These are phyloP conservation scores for Sphaerophoria taeniata DNA, from an alignment of 2,888 invertebrate genomes.

Conservation along the genomic window DNA sequence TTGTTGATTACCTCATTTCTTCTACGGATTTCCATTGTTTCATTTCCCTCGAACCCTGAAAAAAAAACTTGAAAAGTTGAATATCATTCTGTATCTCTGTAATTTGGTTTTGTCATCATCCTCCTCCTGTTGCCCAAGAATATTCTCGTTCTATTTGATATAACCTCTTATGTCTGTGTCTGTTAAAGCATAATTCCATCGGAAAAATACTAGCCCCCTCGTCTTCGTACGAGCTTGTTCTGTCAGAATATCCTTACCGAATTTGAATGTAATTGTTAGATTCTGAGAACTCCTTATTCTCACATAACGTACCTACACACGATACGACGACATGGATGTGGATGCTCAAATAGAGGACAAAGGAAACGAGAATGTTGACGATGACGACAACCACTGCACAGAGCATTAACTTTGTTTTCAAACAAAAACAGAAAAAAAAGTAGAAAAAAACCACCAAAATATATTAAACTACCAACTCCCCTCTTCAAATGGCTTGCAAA, in stretches of 20 bases:
- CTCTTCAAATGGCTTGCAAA: not conserved
- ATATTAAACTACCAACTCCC: not conserved
- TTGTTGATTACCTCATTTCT: too few species aligned
- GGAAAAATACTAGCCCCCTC: not conserved
- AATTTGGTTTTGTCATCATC: constrained; percentile 12
- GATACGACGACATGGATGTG: not conserved
- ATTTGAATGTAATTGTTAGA: constrained; percentile 64
- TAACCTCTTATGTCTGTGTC: constrained; percentile 9
- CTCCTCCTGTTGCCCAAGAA: constrained; percentile 1
- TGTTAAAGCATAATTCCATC: not conserved
- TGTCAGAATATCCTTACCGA: constrained; percentile 11
- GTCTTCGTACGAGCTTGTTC: not conserved
- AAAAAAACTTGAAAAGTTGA: constrained; percentile 26
- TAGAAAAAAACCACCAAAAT: not conserved
- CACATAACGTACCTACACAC: constrained; percentile 23
- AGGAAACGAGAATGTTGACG: not conserved
- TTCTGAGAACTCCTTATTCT: constrained; percentile 21
- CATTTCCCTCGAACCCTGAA: not conserved
- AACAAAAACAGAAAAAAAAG: constrained; percentile 12
- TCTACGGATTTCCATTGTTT: not conserved
- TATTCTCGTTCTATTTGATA: not conserved
- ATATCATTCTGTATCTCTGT: constrained; percentile 16
- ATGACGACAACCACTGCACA: constrained; percentile 8
- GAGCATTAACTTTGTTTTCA: constrained; percentile 21
- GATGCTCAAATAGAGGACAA: too few species aligned